Conservation (phyloP, 1,140 invertebrate species). For the Nebria ingens region DNA sequence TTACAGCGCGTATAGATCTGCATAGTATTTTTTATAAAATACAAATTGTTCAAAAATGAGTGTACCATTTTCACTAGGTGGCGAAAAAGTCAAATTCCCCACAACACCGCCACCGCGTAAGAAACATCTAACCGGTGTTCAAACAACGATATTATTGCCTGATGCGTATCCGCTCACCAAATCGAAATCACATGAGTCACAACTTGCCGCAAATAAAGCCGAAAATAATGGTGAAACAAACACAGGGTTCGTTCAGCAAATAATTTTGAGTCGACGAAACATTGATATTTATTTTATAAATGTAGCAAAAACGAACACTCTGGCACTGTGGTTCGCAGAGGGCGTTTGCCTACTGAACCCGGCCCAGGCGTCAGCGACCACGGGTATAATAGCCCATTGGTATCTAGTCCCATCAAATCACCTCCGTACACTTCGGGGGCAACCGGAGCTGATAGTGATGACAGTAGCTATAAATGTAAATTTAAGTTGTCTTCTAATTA, state of each 20-base stretch:
- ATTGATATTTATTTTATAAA: slow-evolving; percentile 14
- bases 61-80: no score
- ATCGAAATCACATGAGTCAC: slow-evolving; percentile 86
- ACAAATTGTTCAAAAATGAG: no score
- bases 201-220: slow-evolving; percentile 56
- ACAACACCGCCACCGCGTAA: slow-evolving; percentile 69
- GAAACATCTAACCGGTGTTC: slow-evolving; percentile 51
- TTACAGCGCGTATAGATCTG: slow-evolving; percentile 13
- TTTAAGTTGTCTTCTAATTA: slow-evolving; percentile 3
- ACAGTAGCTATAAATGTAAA: slow-evolving; percentile 42
- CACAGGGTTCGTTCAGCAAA: slow-evolving; percentile 25
- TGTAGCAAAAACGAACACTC: slow-evolving; percentile 19
- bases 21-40: slow-evolving; percentile 23
- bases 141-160: slow-evolving; percentile 34
- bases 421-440: slow-evolving; percentile 42
- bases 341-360: slow-evolving; percentile 59
- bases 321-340: slow-evolving; percentile 35
- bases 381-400: slow-evolving; percentile 39
- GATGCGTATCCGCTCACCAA: slow-evolving; percentile 58
- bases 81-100: slow-evolving; percentile 48
- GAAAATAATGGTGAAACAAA: slow-evolving; percentile 39
- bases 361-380: slow-evolving; percentile 43
- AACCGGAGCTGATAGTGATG: slow-evolving; percentile 45
- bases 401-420: slow-evolving; percentile 54
- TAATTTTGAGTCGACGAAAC: slow-evolving; percentile 8